Evolutionary conservation across 1,140 invertebrate genomes (phyloP), one percentile per base, ranked within the genome.

Genomic region (Drosophila burlai): DNA sequence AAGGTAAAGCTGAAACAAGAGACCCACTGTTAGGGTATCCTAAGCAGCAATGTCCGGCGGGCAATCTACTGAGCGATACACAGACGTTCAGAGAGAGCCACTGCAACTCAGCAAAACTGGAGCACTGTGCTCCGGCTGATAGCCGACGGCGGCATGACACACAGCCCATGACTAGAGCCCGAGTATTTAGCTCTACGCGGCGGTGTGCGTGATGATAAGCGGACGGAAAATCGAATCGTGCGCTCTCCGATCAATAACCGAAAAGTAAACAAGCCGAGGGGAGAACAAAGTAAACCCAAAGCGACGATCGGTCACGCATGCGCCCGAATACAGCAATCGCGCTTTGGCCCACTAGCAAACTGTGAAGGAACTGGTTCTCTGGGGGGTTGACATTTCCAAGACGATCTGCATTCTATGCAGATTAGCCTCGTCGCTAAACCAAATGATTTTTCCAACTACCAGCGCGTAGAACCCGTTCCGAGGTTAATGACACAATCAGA

Each of bases 401-500:
- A 78, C 64, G 74, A 42, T 54, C 47, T 63, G 75, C 74, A 77
- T 77, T 78, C 75, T 78, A 78, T 77, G 75, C 75, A 77, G 75
- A 78, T 78, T 78, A 78, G 63, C 38, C 18, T 1, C 26, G 16
- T 42, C 40, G 40, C 68, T 40, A 38, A 58, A 55, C 43, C 29
- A 66, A 42, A 50, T 52, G 58, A 26, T 62, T 77, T 77, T 77
- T 62, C 57, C 73, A 77, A 36, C 63, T 42, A 47, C 29, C 15
- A n/a, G 54, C n/a, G 18, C 24, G 43, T 29, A 62, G 76, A 79
- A 79, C 76, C 38, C 59, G 76, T 79, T 78, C 54, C 58, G 75
- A 79, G 76, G 76, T 79, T 63, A 79, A 79, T 72, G 76, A 79
- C 76, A 79, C 43, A 43, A 52, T n/a, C 69, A 54, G 46, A 46